Evolutionary conservation across 2,888 invertebrate species (phyloP).

Genomic region (Metacarcinus magister): DNA sequence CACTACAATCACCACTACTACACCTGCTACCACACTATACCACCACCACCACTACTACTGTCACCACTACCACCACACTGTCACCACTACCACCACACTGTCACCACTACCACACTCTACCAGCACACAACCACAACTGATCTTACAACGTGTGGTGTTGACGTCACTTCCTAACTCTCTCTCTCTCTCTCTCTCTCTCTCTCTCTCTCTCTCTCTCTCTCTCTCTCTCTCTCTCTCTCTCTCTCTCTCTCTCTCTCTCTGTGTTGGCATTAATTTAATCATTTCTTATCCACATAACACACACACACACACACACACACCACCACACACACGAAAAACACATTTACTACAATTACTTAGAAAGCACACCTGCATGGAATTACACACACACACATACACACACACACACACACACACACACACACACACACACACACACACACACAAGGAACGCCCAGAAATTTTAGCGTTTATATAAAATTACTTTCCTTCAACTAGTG

Average conservation of each 20-base stretch:
- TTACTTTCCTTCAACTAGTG: too few species aligned
- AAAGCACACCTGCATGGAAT: too few species aligned
- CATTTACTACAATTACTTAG: too few species aligned
- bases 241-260: slow-evolving; percentile 47
- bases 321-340: too few species aligned
- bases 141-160: not conserved
- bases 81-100: not conserved
- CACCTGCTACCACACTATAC: not conserved
- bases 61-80: not conserved
- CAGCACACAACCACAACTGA: not conserved
- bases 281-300: not conserved
- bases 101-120: not conserved
- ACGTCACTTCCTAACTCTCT: not conserved
- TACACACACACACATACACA: too few species aligned
- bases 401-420: too few species aligned
- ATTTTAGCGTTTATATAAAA: too few species aligned
- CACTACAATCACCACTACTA: not conserved
- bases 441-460: too few species aligned
- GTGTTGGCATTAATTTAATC: not conserved
- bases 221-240: slow-evolving; percentile 12
- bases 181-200: not conserved
- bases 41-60: not conserved
- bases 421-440: too few species aligned
- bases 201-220: not conserved
- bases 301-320: too few species aligned